These are phyloP conservation scores for Tetranychus truncatus DNA, from an alignment of 2,888 invertebrate genomes.

Conservation along the genomic window DNA sequence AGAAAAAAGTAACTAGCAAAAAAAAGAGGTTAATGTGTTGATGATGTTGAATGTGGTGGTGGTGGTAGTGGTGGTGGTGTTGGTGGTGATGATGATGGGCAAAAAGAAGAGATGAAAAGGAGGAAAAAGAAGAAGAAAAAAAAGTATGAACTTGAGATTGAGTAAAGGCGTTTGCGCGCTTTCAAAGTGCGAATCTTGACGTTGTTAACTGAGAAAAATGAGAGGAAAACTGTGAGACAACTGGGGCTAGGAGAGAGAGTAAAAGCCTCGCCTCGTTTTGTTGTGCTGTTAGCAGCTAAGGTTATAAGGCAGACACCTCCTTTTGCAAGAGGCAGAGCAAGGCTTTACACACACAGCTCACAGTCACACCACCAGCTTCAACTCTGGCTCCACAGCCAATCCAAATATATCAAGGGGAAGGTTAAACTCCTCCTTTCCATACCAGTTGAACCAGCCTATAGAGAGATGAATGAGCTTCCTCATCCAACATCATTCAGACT, in stretches of 20 bases:
- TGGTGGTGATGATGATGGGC: background rate
- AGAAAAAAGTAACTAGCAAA: background rate
- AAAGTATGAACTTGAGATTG: background rate
- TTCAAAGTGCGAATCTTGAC: conserved; percentile 18
- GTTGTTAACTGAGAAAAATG: conserved; percentile 19
- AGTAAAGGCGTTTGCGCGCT: conserved; percentile 8
- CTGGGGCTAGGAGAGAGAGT: background rate
- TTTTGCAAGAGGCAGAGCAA: background rate
- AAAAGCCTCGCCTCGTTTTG: conserved; percentile 1
- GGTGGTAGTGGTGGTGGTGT: background rate
- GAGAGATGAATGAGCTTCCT: conserved; percentile 4
- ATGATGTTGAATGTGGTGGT: background rate
- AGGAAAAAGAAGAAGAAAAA: background rate
- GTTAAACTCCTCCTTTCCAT: background rate
- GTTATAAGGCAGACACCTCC: background rate
- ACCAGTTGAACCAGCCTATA: background rate
- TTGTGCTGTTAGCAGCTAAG: background rate
- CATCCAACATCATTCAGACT: conserved; percentile 2
- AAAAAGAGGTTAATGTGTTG: background rate
- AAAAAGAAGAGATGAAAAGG: background rate
- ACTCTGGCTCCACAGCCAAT: too few relatives aligned
- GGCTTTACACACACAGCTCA: too few relatives aligned
- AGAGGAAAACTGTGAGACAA: conserved; percentile 11
- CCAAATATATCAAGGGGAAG: too few relatives aligned
- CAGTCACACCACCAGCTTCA: too few relatives aligned